phyloP scores from a whole-genome alignment of 2,113 vertebrate species.

The Tringa solitaria region DNA sequence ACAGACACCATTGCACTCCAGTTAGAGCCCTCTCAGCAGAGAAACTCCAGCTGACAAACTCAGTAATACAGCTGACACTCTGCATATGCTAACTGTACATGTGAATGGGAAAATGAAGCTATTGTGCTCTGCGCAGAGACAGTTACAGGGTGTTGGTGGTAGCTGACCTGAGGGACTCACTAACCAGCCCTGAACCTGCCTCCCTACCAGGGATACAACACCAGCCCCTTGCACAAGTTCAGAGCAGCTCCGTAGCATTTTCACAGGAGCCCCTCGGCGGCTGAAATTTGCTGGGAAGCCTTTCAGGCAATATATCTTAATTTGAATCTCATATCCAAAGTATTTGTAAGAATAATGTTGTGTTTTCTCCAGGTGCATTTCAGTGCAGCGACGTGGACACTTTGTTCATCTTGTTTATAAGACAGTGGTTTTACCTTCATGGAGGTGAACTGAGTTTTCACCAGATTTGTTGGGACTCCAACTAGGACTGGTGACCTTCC shows the following conservation, averaged over 20 bases:
- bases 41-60: conserved; percentile 21
- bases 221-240: not conserved
- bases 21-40: not conserved
- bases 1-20: not conserved
- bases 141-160: not conserved
- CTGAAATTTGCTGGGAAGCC: not conserved
- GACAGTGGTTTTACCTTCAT: not conserved
- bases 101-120: not conserved
- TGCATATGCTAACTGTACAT: not conserved
- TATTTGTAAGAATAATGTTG: not conserved
- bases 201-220: not conserved
- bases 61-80: conserved; percentile 2
- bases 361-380: not conserved
- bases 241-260: not conserved
- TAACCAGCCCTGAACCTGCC: not conserved
- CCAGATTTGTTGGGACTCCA: not conserved
- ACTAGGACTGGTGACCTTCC: not conserved
- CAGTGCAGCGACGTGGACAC: accelerated
- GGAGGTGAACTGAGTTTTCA: not conserved
- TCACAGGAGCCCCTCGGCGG: not conserved
- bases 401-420: not conserved
- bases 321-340: not conserved
- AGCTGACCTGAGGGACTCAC: not conserved
- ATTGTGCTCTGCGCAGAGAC: not conserved
- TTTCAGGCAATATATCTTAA: not conserved